A percentile compares a stretch with the other conserved stretches of the same genome.
Evolutionary conservation across 2,888 invertebrate genomes (phyloP).

Genomic region (Watsonalla binaria): DNA sequence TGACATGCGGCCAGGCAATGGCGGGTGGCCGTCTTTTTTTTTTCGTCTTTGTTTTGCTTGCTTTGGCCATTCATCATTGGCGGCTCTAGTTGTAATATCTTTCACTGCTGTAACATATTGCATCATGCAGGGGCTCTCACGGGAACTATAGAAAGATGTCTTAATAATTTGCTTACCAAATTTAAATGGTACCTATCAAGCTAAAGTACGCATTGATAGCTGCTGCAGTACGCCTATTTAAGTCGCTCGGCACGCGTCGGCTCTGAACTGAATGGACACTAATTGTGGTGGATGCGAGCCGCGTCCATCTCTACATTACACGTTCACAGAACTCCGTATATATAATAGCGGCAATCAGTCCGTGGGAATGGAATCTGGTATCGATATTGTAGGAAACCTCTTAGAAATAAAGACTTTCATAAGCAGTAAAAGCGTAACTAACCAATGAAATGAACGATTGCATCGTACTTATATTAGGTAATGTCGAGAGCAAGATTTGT

Average conservation of each 20-base stretch:
- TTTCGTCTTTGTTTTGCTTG: conserved; percentile 31
- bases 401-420: conserved; percentile 29
- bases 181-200: conserved; percentile 17
- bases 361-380: conserved; percentile 48
- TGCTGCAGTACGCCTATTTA: conserved; percentile 37
- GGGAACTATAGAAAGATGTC: neutral
- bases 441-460: conserved; percentile 46
- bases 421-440: conserved; percentile 49
- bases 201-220: conserved; percentile 28
- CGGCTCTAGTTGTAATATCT: conserved; percentile 14
- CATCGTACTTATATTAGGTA: conserved; percentile 43
- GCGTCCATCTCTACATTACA: conserved; percentile 41
- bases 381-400: conserved; percentile 13
- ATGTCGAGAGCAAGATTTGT: conserved; percentile 37
- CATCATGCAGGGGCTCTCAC: neutral
- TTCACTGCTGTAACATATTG: conserved; percentile 16
- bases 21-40: conserved; percentile 6
- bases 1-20: conserved; percentile 36
- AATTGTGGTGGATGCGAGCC: conserved; percentile 56
- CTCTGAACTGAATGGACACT: conserved; percentile 55
- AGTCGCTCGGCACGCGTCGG: conserved; percentile 55
- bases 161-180: neutral
- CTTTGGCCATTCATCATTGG: conserved; percentile 26
- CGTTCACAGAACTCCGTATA: conserved; percentile 35
- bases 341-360: conserved; percentile 38